phyloP scores from a whole-genome alignment of 2,113 vertebrate genomes.

The Hyla sarda region DNA sequence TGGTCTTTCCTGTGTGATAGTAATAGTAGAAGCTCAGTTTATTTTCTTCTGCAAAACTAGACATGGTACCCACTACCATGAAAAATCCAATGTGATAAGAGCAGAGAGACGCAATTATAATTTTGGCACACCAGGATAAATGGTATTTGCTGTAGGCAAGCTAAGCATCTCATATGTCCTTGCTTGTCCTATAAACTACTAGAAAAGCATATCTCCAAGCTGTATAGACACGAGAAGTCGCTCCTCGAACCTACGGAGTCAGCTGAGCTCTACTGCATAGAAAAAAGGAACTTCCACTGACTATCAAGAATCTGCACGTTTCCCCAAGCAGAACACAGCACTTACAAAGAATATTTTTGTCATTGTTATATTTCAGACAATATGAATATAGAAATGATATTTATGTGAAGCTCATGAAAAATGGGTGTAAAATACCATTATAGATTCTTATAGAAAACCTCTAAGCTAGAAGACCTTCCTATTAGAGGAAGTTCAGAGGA shows the following conservation, averaged over 20 bases:
- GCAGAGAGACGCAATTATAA: neutral
- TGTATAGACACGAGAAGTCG: neutral
- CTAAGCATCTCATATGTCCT: neutral
- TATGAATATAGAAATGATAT: conserved; percentile 41
- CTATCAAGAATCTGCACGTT: conserved; percentile 34
- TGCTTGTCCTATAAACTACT: neutral
- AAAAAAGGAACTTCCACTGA: conserved; percentile 6
- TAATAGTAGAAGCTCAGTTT: neutral
- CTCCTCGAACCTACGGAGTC: neutral
- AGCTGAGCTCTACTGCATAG: conserved; percentile 5
- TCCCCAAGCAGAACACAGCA: conserved; percentile 36
- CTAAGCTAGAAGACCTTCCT: neutral
- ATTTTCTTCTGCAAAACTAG: neutral
- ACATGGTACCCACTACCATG: neutral
- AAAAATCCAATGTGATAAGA: neutral
- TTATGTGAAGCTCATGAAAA: conserved; percentile 17
- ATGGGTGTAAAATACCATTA: conserved; percentile 20
- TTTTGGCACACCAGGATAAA: neutral
- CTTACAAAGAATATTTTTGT: conserved; percentile 48
- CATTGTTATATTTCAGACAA: conserved; percentile 34
- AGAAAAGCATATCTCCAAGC: neutral
- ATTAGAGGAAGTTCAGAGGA: neutral
- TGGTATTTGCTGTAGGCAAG: neutral
- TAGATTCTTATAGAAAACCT: neutral
- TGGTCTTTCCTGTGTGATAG: neutral